A percentile compares a stretch with the other conserved stretches of the same genome.
Evolutionary conservation across 2,113 vertebrate genomes (phyloP).

Genomic region (Aptenodytes forsteri): DNA sequence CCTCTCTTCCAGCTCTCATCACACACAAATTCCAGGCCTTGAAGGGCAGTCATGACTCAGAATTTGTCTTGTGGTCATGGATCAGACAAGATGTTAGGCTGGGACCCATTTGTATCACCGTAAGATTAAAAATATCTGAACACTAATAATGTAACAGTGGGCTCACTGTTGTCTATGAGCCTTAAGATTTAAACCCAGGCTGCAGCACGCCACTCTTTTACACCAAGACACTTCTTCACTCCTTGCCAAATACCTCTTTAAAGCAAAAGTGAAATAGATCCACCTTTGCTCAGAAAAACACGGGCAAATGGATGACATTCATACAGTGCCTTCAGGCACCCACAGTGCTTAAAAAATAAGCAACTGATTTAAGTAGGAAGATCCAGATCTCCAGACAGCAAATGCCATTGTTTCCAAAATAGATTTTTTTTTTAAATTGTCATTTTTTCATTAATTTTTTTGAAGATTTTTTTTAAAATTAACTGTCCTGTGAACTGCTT

Average conservation of each 20-base stretch:
- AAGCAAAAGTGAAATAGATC: background rate
- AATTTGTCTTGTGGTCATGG: background rate
- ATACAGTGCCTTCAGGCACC: background rate
- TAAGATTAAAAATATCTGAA: background rate
- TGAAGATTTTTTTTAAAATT: background rate
- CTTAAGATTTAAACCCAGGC: background rate
- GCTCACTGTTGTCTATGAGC: background rate
- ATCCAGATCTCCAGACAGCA: background rate
- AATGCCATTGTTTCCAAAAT: background rate
- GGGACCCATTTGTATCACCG: background rate
- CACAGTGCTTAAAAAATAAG: background rate
- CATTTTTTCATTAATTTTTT: background rate
- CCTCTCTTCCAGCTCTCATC: background rate
- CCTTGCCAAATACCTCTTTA: background rate
- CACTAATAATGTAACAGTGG: background rate
- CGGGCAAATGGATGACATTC: background rate
- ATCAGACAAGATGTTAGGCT: background rate
- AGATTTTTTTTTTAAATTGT: background rate
- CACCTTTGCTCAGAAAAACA: background rate
- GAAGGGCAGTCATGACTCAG: background rate
- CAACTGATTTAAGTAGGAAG: background rate
- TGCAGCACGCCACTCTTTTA: background rate
- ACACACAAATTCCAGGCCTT: background rate
- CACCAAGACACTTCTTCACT: background rate
- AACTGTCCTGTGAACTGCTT: background rate